Conservation (phyloP, 2,888 invertebrate species). For the Teleiodes luculella region DNA sequence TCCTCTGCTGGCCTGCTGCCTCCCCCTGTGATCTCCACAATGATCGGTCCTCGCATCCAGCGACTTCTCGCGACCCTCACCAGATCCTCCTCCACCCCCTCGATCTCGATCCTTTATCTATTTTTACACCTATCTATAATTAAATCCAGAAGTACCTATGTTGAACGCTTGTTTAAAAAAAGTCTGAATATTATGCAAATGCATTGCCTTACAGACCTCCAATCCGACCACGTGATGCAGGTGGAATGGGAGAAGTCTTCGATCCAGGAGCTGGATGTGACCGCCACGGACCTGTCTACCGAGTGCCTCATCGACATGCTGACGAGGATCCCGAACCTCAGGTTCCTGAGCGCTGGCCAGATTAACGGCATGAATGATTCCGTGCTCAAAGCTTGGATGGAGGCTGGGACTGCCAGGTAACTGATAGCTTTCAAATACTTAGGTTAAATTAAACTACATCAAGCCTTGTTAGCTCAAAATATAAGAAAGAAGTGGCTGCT, state of each 20-base stretch:
- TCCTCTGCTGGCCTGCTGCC: no score
- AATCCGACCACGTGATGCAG: constrained; percentile 94
- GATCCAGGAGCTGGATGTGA: constrained; percentile 96
- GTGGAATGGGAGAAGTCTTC: constrained; percentile 99
- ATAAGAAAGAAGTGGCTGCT: no score
- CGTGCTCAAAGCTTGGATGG: constrained; percentile 94
- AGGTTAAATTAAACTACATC: no score
- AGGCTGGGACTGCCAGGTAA: constrained; percentile 86
- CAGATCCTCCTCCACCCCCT: no score
- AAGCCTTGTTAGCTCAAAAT: no score
- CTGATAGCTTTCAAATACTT: background rate
- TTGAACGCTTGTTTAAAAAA: background rate
- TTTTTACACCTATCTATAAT: no score
- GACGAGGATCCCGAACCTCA: constrained; percentile 88
- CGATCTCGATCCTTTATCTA: no score
- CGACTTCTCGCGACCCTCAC: no score
- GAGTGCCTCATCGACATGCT: constrained; percentile 97
- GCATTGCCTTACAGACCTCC: constrained; percentile 80
- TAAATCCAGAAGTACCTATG: no score
- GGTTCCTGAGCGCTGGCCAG: constrained; percentile 96
- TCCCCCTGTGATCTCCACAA: no score
- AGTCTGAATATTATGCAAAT: background rate
- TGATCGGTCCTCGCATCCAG: no score
- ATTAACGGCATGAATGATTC: constrained; percentile 98
- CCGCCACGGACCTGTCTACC: constrained; percentile 96